phyloP scores from a whole-genome alignment of 2,888 invertebrate species.

The Stegophylla sp. region DNA sequence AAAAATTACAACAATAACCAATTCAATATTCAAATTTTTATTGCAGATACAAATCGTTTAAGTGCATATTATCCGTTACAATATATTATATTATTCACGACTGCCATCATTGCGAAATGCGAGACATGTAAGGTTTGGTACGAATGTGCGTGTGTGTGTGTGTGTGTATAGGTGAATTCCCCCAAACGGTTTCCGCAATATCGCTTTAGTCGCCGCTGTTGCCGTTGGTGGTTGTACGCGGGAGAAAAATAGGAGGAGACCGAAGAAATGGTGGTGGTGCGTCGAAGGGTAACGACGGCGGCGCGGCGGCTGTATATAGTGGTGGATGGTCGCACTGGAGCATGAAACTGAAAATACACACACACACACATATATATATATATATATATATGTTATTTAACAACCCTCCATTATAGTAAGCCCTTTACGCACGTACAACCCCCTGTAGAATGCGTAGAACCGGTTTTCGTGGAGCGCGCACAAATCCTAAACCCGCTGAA shows the following conservation, averaged over 20 bases:
- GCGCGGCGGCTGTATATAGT: background rate
- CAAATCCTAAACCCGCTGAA: slow-evolving; percentile 28
- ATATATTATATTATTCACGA: background rate
- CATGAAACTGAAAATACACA: slow-evolving; percentile 42
- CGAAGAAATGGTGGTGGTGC: background rate
- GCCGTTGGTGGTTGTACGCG: slow-evolving; percentile 5
- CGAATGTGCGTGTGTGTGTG: background rate
- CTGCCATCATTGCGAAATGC: slow-evolving; percentile 34
- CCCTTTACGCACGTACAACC: slow-evolving; percentile 53
- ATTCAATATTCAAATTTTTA: background rate
- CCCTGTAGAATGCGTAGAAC: slow-evolving; percentile 50
- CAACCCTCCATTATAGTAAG: slow-evolving; percentile 57
- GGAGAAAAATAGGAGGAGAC: slow-evolving; percentile 20
- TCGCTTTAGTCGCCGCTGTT: background rate
- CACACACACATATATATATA: background rate
- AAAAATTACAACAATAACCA: background rate
- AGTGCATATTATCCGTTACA: background rate
- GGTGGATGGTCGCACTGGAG: slow-evolving; percentile 35
- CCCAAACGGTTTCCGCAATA: slow-evolving; percentile 47
- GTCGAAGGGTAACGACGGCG: slow-evolving; percentile 20
- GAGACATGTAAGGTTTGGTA: background rate
- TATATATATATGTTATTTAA: background rate
- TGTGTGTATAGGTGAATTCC: slow-evolving; percentile 24
- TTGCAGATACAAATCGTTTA: background rate
- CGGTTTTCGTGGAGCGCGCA: slow-evolving; percentile 50